Conservation (phyloP, 2,113 vertebrate species). For the Nothoprocta perdicaria region DNA sequence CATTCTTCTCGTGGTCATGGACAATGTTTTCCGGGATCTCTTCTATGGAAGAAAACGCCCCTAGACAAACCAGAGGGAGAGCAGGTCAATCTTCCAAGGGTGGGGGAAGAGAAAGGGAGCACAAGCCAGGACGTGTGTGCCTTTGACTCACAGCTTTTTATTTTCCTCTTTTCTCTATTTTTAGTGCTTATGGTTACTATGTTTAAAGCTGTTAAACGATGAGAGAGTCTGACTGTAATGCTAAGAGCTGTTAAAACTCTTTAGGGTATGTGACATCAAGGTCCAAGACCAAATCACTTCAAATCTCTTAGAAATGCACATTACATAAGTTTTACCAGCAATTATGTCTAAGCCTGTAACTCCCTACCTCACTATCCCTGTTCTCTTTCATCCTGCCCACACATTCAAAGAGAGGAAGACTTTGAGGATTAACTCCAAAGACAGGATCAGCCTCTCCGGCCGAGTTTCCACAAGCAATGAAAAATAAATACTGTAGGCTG, state of each 20-base stretch:
- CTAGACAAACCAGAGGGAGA: conserved; percentile 68
- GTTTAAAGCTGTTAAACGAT: conserved; percentile 11
- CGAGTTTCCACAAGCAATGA: conserved; percentile 15
- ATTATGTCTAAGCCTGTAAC: not conserved
- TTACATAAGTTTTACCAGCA: not conserved
- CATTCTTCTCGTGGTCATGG: conserved; percentile 96
- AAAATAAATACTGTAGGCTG: conserved; percentile 36
- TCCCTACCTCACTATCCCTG: not conserved
- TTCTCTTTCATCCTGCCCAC: not conserved
- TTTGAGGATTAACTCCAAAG: conserved; percentile 18
- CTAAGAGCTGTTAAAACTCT: conserved; percentile 8
- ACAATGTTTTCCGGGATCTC: conserved; percentile 94
- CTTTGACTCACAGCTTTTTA: not conserved
- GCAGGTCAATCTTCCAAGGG: not conserved
- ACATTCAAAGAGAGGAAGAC: not conserved
- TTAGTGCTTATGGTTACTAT: conserved; percentile 2
- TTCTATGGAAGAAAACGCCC: conserved; percentile 89
- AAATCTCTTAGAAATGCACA: not conserved
- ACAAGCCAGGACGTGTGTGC: not conserved
- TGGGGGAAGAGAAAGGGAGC: not conserved
- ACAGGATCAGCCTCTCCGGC: conserved; percentile 6
- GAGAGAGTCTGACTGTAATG: not conserved
- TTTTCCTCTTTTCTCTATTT: conserved; percentile 8
- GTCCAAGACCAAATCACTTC: not conserved
- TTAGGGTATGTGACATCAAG: not conserved